Percentiles rank a stretch among this genome's conserved stretches.
Conservation (phyloP, 2,113 vertebrate genomes). For the Willisornis vidua region DNA sequence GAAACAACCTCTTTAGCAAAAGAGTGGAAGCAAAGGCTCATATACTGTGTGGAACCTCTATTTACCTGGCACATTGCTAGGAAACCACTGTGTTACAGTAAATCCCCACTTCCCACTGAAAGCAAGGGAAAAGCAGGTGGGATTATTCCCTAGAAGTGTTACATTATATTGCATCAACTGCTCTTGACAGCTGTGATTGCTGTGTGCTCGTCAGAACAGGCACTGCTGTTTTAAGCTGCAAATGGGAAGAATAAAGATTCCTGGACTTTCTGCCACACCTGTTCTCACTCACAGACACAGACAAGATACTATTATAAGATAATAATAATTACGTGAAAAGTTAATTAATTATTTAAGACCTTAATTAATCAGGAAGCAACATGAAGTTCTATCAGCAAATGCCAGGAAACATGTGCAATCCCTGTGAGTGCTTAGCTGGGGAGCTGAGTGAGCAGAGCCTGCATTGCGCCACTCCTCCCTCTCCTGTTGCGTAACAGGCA, state of each 20-base stretch:
- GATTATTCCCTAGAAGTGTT: neutral
- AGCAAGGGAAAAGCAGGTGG: neutral
- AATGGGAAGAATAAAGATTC: neutral
- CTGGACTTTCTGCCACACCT: neutral
- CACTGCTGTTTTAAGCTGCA: neutral
- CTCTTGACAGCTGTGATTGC: neutral
- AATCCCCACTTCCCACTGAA: neutral
- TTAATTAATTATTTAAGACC: neutral
- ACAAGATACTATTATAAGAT: neutral
- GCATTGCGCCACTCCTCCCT: neutral
- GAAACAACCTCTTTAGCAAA: neutral
- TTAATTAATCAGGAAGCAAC: neutral
- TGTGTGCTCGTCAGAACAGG: neutral
- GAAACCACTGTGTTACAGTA: neutral
- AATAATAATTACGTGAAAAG: neutral
- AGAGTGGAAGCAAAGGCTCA: neutral
- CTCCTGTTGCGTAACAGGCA: neutral
- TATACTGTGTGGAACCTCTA: neutral
- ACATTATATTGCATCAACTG: neutral
- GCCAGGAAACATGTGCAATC: neutral
- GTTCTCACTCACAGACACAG: neutral
- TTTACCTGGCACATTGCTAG: neutral
- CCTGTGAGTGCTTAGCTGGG: neutral
- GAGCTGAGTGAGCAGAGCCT: neutral
- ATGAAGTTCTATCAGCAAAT: neutral